These are phyloP conservation scores for Lepidochitona cinerea DNA, from an alignment of 2,888 invertebrate genomes.

Conservation along the genomic window DNA sequence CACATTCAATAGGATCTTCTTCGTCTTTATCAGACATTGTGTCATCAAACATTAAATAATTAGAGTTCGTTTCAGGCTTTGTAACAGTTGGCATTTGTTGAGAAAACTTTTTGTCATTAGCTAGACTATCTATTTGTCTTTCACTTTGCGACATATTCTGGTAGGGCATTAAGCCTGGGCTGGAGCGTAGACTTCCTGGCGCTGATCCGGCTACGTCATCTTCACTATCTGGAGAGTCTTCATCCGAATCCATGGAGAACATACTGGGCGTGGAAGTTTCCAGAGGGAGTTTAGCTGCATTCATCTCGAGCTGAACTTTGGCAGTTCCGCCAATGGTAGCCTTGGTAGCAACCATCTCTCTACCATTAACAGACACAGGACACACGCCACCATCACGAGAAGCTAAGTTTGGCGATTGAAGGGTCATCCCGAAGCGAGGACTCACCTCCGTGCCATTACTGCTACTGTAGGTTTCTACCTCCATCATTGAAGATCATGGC, in stretches of 20 bases:
- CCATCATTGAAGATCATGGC: not conserved
- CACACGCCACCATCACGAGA: not conserved
- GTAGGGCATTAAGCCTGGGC: not conserved
- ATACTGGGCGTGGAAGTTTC: not conserved
- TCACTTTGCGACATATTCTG: not conserved
- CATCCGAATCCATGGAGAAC: not conserved
- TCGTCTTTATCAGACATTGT: constrained; percentile 37
- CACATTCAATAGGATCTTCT: constrained; percentile 53
- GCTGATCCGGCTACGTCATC: constrained; percentile 9
- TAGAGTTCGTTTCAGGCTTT: not conserved
- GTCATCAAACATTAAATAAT: not conserved
- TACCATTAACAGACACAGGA: not conserved
- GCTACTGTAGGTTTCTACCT: not conserved
- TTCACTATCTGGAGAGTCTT: constrained; percentile 11
- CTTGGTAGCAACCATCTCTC: not conserved
- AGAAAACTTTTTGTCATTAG: constrained; percentile 6
- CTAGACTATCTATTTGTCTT: constrained; percentile 8
- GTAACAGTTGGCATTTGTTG: not conserved
- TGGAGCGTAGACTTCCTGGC: not conserved
- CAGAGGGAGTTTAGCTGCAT: not conserved
- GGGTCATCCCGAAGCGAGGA: not conserved
- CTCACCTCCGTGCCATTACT: not conserved
- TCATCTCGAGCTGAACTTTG: not conserved
- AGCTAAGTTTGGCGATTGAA: not conserved
- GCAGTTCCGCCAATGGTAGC: not conserved